A percentile compares a stretch with the other conserved stretches of the same genome.
Evolutionary conservation across 2,113 vertebrate species (phyloP).

Genomic region (Callaeas wilsoni): DNA sequence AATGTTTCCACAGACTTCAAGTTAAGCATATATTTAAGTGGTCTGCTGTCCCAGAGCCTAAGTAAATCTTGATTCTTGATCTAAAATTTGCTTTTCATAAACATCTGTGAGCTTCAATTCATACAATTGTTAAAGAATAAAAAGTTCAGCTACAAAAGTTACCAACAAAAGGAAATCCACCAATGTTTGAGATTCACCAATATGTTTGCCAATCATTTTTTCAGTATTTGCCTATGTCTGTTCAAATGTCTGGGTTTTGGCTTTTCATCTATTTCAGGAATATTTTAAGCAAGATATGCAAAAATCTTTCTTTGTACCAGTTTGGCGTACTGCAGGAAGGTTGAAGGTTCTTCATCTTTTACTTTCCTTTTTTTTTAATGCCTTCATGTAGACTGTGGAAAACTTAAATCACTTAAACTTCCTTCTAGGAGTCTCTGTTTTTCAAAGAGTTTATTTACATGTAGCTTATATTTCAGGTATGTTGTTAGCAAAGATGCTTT

Average conservation of each 20-base stretch:
- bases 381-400: background rate
- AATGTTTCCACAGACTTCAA: constrained; percentile 35
- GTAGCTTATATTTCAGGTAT: background rate
- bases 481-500: constrained; percentile 5
- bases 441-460: background rate
- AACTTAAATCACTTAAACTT: constrained; percentile 22
- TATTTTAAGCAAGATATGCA: constrained; percentile 48
- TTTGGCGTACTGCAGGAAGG: background rate
- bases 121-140: background rate
- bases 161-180: constrained; percentile 25
- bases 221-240: constrained; percentile 38
- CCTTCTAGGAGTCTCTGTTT: background rate
- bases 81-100: constrained; percentile 57
- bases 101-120: constrained; percentile 8
- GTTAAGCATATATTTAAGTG: constrained; percentile 17
- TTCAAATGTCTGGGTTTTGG: constrained; percentile 45
- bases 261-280: constrained; percentile 51
- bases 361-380: background rate
- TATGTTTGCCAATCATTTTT: constrained; percentile 51
- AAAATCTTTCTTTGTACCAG: constrained; percentile 21
- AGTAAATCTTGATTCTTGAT: constrained; percentile 30
- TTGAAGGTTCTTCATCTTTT: background rate
- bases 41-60: background rate
- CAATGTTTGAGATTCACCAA: constrained; percentile 27
- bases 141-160: constrained; percentile 45